A percentile compares a stretch with the other conserved stretches of the same genome.
Conservation (phyloP, 2,113 vertebrate genomes). For the Syrmaticus mikado region DNA sequence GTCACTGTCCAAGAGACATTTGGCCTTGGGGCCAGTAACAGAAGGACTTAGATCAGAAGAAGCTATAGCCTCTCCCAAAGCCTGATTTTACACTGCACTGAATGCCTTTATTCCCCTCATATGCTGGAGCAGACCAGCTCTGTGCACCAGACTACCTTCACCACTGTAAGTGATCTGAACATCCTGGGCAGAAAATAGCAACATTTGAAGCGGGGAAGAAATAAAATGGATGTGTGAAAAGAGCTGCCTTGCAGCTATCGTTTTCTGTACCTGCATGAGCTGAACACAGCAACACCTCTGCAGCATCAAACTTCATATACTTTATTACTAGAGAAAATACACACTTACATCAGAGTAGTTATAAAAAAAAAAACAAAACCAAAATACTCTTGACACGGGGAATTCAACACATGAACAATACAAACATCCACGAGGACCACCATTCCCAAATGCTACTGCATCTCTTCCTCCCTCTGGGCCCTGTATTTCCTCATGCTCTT, state of each 20-base stretch:
- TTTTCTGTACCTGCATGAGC: rapidly evolving
- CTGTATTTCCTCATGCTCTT: slow-evolving; percentile 80
- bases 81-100: background rate
- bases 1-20: background rate
- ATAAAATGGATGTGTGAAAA: background rate
- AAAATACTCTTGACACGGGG: rapidly evolving
- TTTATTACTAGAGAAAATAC: slow-evolving; percentile 34
- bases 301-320: background rate
- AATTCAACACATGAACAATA: background rate
- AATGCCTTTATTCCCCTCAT: background rate
- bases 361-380: background rate
- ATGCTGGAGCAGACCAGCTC: background rate
- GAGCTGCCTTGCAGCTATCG: background rate
- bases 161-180: background rate
- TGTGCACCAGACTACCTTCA: background rate
- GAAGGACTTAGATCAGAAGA: background rate
- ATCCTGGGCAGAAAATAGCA: background rate
- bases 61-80: background rate
- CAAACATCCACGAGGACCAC: background rate
- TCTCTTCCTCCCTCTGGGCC: slow-evolving; percentile 75
- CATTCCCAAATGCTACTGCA: slow-evolving; percentile 73
- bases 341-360: background rate
- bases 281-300: background rate
- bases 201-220: background rate
- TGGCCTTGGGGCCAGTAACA: background rate